Evolutionary conservation across 2,797 vertebrate species (phyloP), one percentile per base, ranked within the genome.

Genomic region (Crenuchus spilurus): DNA sequence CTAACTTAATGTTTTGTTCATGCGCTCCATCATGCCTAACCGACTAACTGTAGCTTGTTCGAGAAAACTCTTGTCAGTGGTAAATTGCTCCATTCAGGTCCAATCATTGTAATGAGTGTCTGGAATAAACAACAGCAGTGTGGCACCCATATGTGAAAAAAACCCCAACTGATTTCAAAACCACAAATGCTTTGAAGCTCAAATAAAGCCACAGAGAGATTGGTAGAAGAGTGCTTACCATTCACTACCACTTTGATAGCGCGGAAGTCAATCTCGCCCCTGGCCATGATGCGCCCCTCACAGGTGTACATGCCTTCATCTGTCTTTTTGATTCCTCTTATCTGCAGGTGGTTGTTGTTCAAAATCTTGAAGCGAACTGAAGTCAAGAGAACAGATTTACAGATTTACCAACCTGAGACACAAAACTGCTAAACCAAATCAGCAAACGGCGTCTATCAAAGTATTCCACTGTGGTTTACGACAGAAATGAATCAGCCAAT

Each of bases 281-380:
- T 94, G 3, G 94, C 92, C 92, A 98, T 90, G 85, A 98, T 95
- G 79, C 95, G 94, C n/a, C 94, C 97, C 90, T 99, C 98, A 18
- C 98, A 99, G 75, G 95, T 95, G 76, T 99, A 99, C 0, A 82
- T 85, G 28, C 97, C 98, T 84, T 99, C 98, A 49, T 99, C 98
- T 0, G 94, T 95, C 90, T 99, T 99, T 92, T 95, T 97, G 88
- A 99, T 98, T 61, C 94, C 93, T 4, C 93, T 93, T 84, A 99
- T 99, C 88, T 97, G 96, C 82, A 99, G 94, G 92, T 98, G 98
- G 91, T 98, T 96, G 94, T 97, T 99, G 90, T 82, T 84, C 83
- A 98, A 90, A 69, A 96, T 89, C 79, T 92, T 94, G 85, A 99
- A 99, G 5, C 97, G 94, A 57, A 96, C 98, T 99, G 80, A 83